These are phyloP conservation scores for Hirtodrosophila duncani DNA, from an alignment of 2,888 invertebrate species.

Conservation along the genomic window DNA sequence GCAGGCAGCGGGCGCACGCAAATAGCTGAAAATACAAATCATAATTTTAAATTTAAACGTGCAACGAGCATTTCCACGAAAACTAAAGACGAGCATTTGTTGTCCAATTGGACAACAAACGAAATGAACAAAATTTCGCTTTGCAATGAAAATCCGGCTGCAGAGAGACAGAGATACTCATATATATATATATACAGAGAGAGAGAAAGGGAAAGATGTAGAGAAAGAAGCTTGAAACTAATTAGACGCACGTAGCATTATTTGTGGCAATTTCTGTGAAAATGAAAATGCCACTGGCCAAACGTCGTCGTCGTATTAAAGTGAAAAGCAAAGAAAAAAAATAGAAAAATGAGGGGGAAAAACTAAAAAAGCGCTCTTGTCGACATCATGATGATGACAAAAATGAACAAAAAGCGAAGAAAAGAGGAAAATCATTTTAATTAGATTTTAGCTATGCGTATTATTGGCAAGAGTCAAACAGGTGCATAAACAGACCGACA, in stretches of 20 bases:
- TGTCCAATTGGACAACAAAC: constrained; percentile 9
- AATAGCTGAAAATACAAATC: no score
- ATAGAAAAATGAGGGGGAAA: background rate
- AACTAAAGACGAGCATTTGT: no score
- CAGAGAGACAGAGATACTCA: no score
- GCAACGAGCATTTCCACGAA: no score
- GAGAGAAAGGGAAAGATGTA: background rate
- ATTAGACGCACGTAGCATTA: constrained; percentile 48
- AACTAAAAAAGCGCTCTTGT: constrained; percentile 7
- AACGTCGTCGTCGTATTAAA: no score
- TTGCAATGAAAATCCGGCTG: no score
- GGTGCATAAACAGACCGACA: constrained; percentile 36
- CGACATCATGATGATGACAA: no score
- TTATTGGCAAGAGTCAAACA: constrained; percentile 36
- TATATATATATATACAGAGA: no score
- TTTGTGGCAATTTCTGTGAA: constrained; percentile 34
- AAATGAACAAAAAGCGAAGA: constrained; percentile 18
- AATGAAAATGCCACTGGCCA: constrained; percentile 20
- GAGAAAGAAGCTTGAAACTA: constrained; percentile 27
- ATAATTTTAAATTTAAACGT: no score
- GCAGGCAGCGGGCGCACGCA: no score
- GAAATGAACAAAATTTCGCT: no score
- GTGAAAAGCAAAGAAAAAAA: constrained; percentile 1
- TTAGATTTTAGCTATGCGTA: constrained; percentile 40
- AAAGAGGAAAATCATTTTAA: constrained; percentile 45